These are phyloP conservation scores for Acyrthosiphon pisum DNA, from an alignment of 1,140 invertebrate genomes.

Conservation along the genomic window DNA sequence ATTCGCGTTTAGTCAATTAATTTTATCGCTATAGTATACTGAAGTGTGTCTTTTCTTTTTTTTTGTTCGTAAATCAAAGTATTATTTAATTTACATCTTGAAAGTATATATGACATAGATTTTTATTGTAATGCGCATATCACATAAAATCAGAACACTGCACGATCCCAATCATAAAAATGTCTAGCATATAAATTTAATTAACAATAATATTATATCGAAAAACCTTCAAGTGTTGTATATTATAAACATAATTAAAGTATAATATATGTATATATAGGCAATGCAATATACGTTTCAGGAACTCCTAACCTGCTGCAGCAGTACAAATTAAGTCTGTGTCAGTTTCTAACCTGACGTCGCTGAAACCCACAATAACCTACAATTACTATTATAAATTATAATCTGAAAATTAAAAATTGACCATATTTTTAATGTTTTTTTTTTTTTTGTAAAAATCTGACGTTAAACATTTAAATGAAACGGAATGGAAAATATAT, in stretches of 20 bases:
- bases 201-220: neutral
- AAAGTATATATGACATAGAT: neutral
- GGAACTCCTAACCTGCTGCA: neutral
- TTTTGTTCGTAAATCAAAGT: conserved; percentile 28
- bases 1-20: conserved; percentile 41
- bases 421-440: neutral
- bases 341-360: neutral
- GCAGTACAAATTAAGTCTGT: neutral
- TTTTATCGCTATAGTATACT: conserved; percentile 18
- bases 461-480: neutral
- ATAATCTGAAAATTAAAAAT: neutral
- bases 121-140: conserved; percentile 24
- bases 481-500: neutral
- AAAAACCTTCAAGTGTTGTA: conserved; percentile 6
- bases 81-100: conserved; percentile 36
- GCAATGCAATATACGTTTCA: neutral
- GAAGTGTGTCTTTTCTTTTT: neutral
- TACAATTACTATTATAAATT: neutral
- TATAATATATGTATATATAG: neutral
- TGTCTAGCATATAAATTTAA: conserved; percentile 8
- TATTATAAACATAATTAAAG: conserved; percentile 2
- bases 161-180: neutral
- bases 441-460: neutral
- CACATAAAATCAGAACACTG: conserved; percentile 13
- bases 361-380: neutral